phyloP scores from a whole-genome alignment of 2,888 invertebrate species.

The Dryocosmus kuriphilus region DNA sequence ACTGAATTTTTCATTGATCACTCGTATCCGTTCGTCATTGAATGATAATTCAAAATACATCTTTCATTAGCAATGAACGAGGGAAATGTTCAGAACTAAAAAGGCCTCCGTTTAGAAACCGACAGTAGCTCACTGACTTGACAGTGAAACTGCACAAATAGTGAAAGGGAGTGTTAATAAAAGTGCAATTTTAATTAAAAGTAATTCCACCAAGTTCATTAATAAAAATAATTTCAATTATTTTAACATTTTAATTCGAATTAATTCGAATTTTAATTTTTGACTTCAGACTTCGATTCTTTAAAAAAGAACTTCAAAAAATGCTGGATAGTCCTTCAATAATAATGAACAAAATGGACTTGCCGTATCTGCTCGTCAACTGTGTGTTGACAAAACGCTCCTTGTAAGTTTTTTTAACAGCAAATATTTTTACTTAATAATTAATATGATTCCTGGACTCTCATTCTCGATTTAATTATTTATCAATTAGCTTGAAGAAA shows the following conservation, averaged over 20 bases:
- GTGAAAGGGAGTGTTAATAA: conserved; percentile 17
- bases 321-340: neutral
- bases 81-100: conserved; percentile 23
- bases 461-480: neutral
- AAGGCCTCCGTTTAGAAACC: conserved; percentile 10
- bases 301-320: neutral
- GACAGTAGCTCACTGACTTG: conserved; percentile 28
- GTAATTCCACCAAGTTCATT: neutral
- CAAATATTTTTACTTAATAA: neutral
- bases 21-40: neutral
- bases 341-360: conserved; percentile 13
- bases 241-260: neutral
- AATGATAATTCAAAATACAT: conserved; percentile 22
- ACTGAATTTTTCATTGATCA: neutral
- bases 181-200: neutral
- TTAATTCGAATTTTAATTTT: neutral
- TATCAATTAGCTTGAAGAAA: neutral
- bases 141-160: conserved; percentile 15
- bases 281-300: neutral
- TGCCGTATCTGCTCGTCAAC: conserved; percentile 20
- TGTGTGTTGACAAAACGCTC: conserved; percentile 19
- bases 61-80: conserved; percentile 20
- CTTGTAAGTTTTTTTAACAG: neutral
- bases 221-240: neutral
- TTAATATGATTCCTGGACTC: too few relatives aligned